Base-by-base conservation (phyloP, 2,888 invertebrate genomes). In the Chloroclystis v-ata region DNA sequence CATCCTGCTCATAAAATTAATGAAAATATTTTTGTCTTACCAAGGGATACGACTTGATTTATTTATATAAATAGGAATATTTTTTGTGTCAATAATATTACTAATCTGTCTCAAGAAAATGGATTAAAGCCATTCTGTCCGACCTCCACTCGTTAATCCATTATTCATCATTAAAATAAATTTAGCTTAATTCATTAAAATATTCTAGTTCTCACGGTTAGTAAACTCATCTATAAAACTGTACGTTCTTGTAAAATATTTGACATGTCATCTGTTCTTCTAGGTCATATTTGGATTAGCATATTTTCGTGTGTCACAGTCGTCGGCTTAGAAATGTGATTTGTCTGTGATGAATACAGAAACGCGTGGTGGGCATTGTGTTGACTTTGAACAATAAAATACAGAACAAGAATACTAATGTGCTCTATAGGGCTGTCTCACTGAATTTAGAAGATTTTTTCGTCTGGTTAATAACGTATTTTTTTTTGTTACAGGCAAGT, bases 401-500 rank as follows among this genome's bases (percentile, higher is more conserved):
- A 69, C 75, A 67, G 63, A 69, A 61, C 62, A 61, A 62, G 83
- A 80, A 82, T 82, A 75, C 72, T 79, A 81, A 83, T 76, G 64
- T 20, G 42, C 42, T 49, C 47, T 59, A 54, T 54, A 42, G 57
- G 37, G 35, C 57, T 54, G 52, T 53, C 43, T 47, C 33, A 41
- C 46, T 52, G 54, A 43, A 49, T 43, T 52, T 50, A 46, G 26
- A 6, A 6, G 8, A 6, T 26, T 6, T 8, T 6, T 26, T 6
- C 9, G n/a, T 26, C 26, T 8, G 9, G 8, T 13, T n/a, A 20
- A 6, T 11, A 33, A 43, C 7, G n/a, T 6, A 29, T 26, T 37
- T 56, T 62, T 57, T 46, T 54, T 79, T 84, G 75, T 85, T 85
- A 46, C 78, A 87, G 86, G 86, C 87, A 63, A 87, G 86, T 69